Percentiles rank a stretch among this genome's conserved stretches.
These are phyloP conservation scores for Isurus oxyrinchus DNA, from an alignment of 2,113 vertebrate genomes.

Conservation along the genomic window DNA sequence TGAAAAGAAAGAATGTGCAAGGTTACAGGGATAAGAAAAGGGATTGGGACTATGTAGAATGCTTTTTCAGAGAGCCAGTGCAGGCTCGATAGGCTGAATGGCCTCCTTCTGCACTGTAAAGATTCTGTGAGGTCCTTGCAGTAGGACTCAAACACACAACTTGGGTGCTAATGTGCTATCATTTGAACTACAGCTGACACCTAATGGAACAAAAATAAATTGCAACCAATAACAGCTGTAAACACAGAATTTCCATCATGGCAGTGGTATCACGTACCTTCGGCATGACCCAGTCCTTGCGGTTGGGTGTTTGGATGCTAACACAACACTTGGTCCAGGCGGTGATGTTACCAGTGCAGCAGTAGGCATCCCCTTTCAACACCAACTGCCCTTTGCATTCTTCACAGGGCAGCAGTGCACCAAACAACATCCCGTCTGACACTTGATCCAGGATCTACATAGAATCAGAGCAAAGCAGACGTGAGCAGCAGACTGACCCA, in stretches of 20 bases:
- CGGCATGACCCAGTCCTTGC: conserved; percentile 82
- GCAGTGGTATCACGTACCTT: conserved; percentile 61
- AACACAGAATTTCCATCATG: too few relatives aligned
- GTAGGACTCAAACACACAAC: too few relatives aligned
- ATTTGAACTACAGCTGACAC: not conserved
- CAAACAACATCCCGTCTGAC: conserved; percentile 84
- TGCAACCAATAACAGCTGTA: not conserved
- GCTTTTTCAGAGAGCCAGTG: too few relatives aligned
- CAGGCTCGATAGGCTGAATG: too few relatives aligned
- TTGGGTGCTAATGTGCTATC: too few relatives aligned
- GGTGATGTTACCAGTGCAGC: conserved; percentile 85
- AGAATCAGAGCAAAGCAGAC: not conserved
- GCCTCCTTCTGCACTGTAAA: too few relatives aligned
- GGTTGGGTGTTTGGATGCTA: conserved; percentile 71
- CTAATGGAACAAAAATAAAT: not conserved
- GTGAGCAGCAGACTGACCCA: not conserved
- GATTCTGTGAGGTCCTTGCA: not conserved
- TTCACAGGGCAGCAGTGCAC: conserved; percentile 75
- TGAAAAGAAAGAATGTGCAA: too few relatives aligned
- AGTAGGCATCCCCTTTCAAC: conserved; percentile 83
- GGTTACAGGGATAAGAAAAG: too few relatives aligned
- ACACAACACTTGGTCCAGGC: conserved; percentile 95
- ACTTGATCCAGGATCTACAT: conserved; percentile 81
- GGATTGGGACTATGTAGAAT: too few relatives aligned
- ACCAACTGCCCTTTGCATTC: conserved; percentile 84